A percentile compares a stretch with the other conserved stretches of the same genome.
Evolutionary conservation across 2,113 vertebrate genomes (phyloP).

Genomic region (Rhinogobius similis): DNA sequence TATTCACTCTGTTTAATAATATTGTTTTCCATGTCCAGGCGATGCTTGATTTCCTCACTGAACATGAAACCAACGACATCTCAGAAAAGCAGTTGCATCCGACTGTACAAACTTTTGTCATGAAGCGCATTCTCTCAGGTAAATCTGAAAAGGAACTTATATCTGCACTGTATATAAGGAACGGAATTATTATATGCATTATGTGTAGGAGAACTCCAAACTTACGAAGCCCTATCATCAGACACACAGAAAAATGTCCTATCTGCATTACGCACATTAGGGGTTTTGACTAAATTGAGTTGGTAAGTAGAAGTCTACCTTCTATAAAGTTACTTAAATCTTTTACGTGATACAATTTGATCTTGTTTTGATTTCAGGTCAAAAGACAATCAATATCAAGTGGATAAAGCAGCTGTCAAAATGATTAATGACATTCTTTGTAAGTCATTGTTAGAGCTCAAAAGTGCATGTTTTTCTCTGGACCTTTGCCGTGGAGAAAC

Average conservation of each 20-base stretch:
- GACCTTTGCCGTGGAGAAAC: neutral
- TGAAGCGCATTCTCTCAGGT: slow-evolving; percentile 86
- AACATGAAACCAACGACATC: slow-evolving; percentile 74
- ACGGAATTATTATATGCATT: neutral
- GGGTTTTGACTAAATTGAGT: slow-evolving; percentile 76
- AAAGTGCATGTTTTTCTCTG: neutral
- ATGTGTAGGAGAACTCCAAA: slow-evolving; percentile 77
- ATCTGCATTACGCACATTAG: slow-evolving; percentile 79
- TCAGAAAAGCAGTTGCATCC: slow-evolving; percentile 83
- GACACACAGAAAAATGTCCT: slow-evolving; percentile 90
- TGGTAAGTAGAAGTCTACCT: slow-evolving; percentile 75
- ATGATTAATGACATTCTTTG: slow-evolving; percentile 65
- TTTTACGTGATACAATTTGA: neutral
- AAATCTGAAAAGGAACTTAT: slow-evolving; percentile 8
- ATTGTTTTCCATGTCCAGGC: slow-evolving; percentile 71
- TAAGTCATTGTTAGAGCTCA: slow-evolving; percentile 33
- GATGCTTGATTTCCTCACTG: slow-evolving; percentile 82
- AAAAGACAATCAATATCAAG: slow-evolving; percentile 61
- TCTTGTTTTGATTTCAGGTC: slow-evolving; percentile 53
- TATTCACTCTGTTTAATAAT: neutral
- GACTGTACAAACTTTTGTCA: slow-evolving; percentile 76
- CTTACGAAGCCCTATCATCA: slow-evolving; percentile 87
- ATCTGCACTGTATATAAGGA: neutral
- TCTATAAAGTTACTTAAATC: neutral
- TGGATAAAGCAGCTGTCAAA: slow-evolving; percentile 65